Evolutionary conservation across 2,797 vertebrate genomes (phyloP).

Genomic region (Amblyopsis hoosieri): DNA sequence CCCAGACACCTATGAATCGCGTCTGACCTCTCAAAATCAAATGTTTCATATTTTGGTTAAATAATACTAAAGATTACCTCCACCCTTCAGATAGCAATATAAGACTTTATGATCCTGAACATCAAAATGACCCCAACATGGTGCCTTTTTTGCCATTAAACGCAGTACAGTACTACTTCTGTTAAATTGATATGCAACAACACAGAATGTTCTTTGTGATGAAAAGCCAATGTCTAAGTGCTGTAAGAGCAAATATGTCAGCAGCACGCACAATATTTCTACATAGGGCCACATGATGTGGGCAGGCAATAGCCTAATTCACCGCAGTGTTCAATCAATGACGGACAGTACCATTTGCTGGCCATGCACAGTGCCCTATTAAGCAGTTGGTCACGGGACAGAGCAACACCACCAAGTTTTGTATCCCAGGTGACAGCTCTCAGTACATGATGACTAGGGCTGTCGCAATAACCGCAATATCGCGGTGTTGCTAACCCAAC

Average conservation of each 20-base stretch:
- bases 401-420: slow-evolving; percentile 24
- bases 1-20: background rate
- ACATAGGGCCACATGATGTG: slow-evolving; percentile 13
- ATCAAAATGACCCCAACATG: slow-evolving; percentile 10
- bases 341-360: slow-evolving; percentile 50
- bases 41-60: slow-evolving; percentile 32
- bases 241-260: slow-evolving; percentile 3
- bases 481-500: no score
- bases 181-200: no score
- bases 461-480: no score
- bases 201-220: no score
- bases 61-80: slow-evolving; percentile 7
- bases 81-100: slow-evolving; percentile 1
- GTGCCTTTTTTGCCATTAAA: no score
- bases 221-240: background rate
- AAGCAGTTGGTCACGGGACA: slow-evolving; percentile 7
- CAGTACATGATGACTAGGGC: no score
- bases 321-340: slow-evolving; percentile 61
- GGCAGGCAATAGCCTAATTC: slow-evolving; percentile 54
- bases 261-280: slow-evolving; percentile 17
- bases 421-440: no score
- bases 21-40: slow-evolving; percentile 6
- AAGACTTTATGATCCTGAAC: background rate
- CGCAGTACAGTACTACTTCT: no score
- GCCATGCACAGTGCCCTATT: slow-evolving; percentile 53